A percentile compares a stretch with the other conserved stretches of the same genome.
phyloP scores from a whole-genome alignment of 2,888 invertebrate genomes.

The Psylliodes chrysocephalus region DNA sequence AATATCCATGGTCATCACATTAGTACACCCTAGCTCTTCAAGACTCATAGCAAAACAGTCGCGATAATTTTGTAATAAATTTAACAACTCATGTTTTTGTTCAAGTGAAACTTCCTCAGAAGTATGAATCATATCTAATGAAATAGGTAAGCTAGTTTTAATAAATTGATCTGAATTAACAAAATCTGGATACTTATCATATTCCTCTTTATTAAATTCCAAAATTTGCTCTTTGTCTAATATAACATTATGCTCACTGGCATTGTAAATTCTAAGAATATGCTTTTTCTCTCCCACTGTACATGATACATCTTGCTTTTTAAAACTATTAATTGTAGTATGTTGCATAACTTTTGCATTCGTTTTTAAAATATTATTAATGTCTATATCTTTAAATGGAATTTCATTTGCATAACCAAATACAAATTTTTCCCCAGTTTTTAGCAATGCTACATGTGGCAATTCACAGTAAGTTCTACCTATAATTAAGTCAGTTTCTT shows the following conservation, averaged over 20 bases:
- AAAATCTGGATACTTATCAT: background rate
- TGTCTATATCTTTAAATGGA: slow-evolving; percentile 10
- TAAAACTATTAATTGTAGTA: background rate
- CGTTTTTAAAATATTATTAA: background rate
- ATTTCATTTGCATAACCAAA: slow-evolving; percentile 1
- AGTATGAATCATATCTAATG: slow-evolving; percentile 7
- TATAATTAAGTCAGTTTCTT: slow-evolving; percentile 44
- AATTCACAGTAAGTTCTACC: slow-evolving; percentile 44
- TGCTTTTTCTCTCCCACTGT: background rate
- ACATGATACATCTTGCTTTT: background rate
- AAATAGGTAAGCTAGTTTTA: background rate
- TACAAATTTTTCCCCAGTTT: slow-evolving; percentile 18
- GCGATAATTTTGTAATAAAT: slow-evolving; percentile 26
- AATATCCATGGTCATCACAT: slow-evolving; percentile 32
- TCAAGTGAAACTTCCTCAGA: background rate
- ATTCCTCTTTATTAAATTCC: background rate
- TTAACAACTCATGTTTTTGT: slow-evolving; percentile 12
- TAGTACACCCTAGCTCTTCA: slow-evolving; percentile 32
- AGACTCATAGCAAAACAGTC: slow-evolving; percentile 32
- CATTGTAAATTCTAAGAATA: slow-evolving; percentile 8
- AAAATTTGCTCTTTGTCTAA: background rate
- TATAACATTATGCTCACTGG: background rate
- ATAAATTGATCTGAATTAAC: background rate
- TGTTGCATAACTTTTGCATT: background rate
- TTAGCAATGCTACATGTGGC: background rate